Evolutionary conservation across 2,888 invertebrate species (phyloP), one percentile per base, ranked within the genome.

Genomic region (Agapetus fuscipes): DNA sequence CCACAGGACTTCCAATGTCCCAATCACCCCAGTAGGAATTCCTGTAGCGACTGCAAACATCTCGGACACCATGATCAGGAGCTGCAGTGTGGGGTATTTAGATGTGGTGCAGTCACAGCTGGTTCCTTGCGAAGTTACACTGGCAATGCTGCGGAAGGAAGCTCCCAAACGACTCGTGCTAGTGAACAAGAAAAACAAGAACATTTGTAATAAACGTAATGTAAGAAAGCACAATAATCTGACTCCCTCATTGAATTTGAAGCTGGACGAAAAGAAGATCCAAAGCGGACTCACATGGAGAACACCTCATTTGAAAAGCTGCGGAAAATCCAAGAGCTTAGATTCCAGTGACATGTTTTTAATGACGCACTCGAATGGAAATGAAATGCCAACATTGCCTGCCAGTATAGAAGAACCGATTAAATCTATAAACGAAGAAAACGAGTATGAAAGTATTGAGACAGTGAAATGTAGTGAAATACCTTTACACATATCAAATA

Each of bases 31-130:
- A 0, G 58, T 66, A 1, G 63, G 59, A 38, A 49, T 70, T 10
- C 64, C 74, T 0, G 68, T 70, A 16, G 62, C 62, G 2, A 58
- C 56, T 44, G 53, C 62, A 24, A 63, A 66, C 3, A 57, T 65
- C 14, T 59, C 60, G 44, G 83, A 83, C 52, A 76, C 81, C 0
- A 85, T 87, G 62, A 81, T 85, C 1, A 70, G 89, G 17, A 88
- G 88, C 56, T 88, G 89, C 58, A 89, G 89, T 60, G 89, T 89
- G 2, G 89, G 90, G 1, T 89, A 87, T 56, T 66, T 91, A 49
- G 89, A 90, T 56, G 71, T 84, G 46, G 85, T 89, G 3, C 87
- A 87, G 52, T 76, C 78, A 1, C 78, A 78, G 52, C 71, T 81
- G 50, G 75, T 83, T 14, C 83, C 83, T 32, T 80, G 80, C 27